Conservation (phyloP, 2,113 vertebrate species). For the Lepisosteus osseus region DNA sequence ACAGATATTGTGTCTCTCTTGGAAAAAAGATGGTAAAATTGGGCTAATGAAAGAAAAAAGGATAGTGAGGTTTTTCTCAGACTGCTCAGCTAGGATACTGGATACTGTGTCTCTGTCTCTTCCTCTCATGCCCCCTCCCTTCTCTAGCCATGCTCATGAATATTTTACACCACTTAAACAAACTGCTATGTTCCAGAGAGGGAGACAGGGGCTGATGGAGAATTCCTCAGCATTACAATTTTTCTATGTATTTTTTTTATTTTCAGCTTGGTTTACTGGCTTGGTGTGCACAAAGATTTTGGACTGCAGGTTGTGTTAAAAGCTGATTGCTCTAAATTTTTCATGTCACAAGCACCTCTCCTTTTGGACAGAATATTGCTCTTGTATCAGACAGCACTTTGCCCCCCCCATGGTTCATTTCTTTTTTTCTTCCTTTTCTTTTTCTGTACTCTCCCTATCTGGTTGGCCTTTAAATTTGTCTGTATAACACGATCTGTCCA, state of each 20-base stretch:
- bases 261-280: no score
- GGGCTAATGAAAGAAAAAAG: constrained; percentile 1
- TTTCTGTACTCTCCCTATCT: background rate
- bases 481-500: no score
- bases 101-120: constrained; percentile 11
- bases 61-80: background rate
- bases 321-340: constrained; percentile 51
- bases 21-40: background rate
- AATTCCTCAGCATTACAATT: background rate
- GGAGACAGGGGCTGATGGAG: background rate
- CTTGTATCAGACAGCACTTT: background rate
- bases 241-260: background rate
- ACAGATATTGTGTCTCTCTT: background rate
- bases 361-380: constrained; percentile 4
- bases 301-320: constrained; percentile 42
- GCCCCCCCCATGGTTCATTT: no score
- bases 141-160: constrained; percentile 53
- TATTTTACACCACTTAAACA: constrained; percentile 63
- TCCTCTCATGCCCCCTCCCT: constrained; percentile 40
- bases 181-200: constrained; percentile 26
- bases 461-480: background rate
- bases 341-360: constrained; percentile 36
- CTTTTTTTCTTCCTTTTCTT: background rate
- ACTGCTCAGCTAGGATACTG: no score
- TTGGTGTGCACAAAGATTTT: background rate